Evolutionary conservation across 2,113 vertebrate species (phyloP).

Genomic region (Ifrita kowaldi): DNA sequence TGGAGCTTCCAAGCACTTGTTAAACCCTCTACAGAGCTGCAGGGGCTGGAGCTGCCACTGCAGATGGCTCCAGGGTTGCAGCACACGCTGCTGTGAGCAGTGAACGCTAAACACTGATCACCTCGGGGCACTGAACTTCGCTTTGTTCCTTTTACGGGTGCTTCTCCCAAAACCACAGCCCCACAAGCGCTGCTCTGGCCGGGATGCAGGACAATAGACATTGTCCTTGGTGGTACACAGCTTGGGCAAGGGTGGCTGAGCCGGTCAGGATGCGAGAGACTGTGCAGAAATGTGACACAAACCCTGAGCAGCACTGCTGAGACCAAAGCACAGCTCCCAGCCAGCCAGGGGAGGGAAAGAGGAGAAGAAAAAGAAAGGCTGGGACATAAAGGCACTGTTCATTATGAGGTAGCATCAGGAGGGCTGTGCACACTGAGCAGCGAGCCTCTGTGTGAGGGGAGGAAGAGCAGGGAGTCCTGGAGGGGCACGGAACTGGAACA

Average conservation of each 20-base stretch:
- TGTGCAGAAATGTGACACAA: neutral
- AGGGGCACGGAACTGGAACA: neutral
- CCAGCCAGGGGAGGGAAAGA: neutral
- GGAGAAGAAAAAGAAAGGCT: neutral
- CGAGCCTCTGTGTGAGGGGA: rapidly evolving
- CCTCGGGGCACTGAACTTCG: rapidly evolving
- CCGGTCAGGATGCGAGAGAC: neutral
- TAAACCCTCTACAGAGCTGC: neutral
- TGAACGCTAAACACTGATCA: rapidly evolving
- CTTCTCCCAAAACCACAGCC: neutral
- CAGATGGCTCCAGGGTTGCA: neutral
- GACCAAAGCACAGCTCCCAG: neutral
- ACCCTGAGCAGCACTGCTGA: neutral
- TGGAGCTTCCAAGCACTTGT: neutral
- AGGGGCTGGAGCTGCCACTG: neutral
- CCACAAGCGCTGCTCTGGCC: neutral
- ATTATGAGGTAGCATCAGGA: neutral
- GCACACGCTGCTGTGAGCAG: neutral
- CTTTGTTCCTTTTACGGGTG: conserved; percentile 15
- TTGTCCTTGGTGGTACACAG: neutral
- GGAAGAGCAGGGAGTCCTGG: neutral
- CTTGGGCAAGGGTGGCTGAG: neutral
- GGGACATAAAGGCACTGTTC: neutral
- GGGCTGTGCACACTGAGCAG: neutral
- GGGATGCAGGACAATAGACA: conserved; percentile 12